These are phyloP conservation scores for Laupala kohalensis DNA, from an alignment of 1,140 invertebrate species.

Conservation along the genomic window DNA sequence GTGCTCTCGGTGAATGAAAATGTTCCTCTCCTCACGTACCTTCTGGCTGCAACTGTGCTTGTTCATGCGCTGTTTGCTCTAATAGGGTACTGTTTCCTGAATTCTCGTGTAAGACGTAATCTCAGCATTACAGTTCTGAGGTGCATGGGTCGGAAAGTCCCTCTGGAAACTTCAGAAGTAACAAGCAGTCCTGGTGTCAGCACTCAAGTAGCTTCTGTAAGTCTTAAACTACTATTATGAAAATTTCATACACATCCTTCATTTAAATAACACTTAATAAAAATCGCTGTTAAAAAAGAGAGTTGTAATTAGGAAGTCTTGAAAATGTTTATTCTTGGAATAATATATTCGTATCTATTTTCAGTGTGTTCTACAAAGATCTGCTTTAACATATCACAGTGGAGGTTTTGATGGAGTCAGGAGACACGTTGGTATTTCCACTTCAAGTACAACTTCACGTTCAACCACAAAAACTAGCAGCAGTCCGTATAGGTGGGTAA, in stretches of 20 bases:
- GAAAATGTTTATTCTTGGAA: not conserved
- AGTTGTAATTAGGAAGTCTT: not conserved
- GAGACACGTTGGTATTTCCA: slow-evolving; percentile 82
- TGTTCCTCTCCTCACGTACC: slow-evolving; percentile 52
- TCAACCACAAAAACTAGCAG: slow-evolving; percentile 90
- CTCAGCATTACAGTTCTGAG: slow-evolving; percentile 45
- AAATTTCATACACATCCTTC: slow-evolving; percentile 24
- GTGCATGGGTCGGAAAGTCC: slow-evolving; percentile 73
- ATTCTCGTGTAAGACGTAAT: slow-evolving; percentile 58
- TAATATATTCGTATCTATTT: not conserved
- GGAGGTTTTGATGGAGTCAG: slow-evolving; percentile 31
- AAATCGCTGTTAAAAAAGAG: not conserved
- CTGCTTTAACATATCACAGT: slow-evolving; percentile 69
- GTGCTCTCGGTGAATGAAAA: slow-evolving; percentile 68
- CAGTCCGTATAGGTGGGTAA: slow-evolving; percentile 63
- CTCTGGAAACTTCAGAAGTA: slow-evolving; percentile 57
- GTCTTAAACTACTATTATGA: not conserved
- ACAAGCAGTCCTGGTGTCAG: not conserved
- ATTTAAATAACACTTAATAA: not conserved
- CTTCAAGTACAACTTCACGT: slow-evolving; percentile 82
- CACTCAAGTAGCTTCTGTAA: not conserved
- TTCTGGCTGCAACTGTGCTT: slow-evolving; percentile 54
- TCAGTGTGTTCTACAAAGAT: slow-evolving; percentile 38
- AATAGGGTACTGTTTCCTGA: slow-evolving; percentile 71
- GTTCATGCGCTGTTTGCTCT: slow-evolving; percentile 64